Evolutionary conservation across 2,888 invertebrate species (phyloP).

Genomic region (Ctena decussata): DNA sequence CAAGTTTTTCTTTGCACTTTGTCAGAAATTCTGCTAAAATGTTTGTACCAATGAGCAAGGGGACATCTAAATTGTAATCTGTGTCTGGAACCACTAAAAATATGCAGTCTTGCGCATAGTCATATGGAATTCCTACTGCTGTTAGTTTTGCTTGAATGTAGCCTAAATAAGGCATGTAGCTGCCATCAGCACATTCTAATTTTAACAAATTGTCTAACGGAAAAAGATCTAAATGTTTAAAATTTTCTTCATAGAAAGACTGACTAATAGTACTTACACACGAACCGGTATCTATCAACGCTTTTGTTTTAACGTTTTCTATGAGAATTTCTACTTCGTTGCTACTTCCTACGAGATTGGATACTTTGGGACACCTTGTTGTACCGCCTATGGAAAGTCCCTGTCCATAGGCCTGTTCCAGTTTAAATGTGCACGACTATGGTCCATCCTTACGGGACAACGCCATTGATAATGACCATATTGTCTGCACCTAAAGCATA

Average conservation of each 20-base stretch:
- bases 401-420: neutral
- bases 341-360: constrained; percentile 11
- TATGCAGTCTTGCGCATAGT: neutral
- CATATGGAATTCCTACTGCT: neutral
- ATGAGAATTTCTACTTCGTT: constrained; percentile 12
- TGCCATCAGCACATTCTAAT: constrained; percentile 37
- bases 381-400: neutral
- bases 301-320: neutral
- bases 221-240: neutral
- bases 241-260: constrained; percentile 18
- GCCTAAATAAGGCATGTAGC: constrained; percentile 24
- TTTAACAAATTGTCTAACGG: constrained; percentile 7
- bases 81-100: constrained; percentile 8
- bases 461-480: neutral
- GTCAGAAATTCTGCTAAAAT: constrained; percentile 11
- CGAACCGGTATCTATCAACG: constrained; percentile 36
- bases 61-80: constrained; percentile 19
- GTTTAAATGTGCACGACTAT: neutral
- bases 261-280: constrained; percentile 31
- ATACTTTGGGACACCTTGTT: neutral
- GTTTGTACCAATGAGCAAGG: too few species aligned
- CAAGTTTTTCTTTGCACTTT: neutral
- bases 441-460: neutral
- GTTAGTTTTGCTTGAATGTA: constrained; percentile 14
- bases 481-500: neutral